Evolutionary conservation across 2,888 invertebrate species (phyloP).

Genomic region (Pollenia labialis): DNA sequence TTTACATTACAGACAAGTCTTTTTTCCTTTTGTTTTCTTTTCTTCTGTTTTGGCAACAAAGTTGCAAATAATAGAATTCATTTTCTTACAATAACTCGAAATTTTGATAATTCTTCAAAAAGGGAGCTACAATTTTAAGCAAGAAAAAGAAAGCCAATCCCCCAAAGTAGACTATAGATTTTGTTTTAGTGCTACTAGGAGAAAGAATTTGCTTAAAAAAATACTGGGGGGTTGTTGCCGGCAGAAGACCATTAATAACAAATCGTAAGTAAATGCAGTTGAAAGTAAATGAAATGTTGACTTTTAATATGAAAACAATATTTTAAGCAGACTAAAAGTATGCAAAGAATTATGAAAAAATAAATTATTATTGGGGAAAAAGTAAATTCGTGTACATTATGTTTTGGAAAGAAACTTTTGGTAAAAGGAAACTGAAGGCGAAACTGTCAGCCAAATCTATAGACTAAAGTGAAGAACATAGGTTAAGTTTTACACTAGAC

Average conservation of each 20-base stretch:
- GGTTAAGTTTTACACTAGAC: no score
- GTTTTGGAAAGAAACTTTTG: not conserved
- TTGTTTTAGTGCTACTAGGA: conserved; percentile 11
- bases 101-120: conserved; percentile 62
- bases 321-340: conserved; percentile 45
- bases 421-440: not conserved
- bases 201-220: conserved; percentile 29
- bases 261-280: conserved; percentile 58
- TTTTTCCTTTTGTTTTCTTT: conserved; percentile 21
- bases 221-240: conserved; percentile 24
- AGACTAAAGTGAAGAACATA: no score
- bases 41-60: conserved; percentile 44
- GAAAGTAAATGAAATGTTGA: conserved; percentile 58
- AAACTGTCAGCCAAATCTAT: not conserved
- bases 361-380: conserved; percentile 9
- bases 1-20: conserved; percentile 56
- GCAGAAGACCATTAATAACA: conserved; percentile 50
- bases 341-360: conserved; percentile 24
- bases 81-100: conserved; percentile 70
- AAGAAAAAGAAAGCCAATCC: not conserved
- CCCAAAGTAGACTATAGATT: conserved; percentile 35
- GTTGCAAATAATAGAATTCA: conserved; percentile 68
- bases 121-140: not conserved
- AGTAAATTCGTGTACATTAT: not conserved
- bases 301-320: conserved; percentile 58